phyloP scores from a whole-genome alignment of 1,140 invertebrate genomes.

The Scaptomyza montana region DNA sequence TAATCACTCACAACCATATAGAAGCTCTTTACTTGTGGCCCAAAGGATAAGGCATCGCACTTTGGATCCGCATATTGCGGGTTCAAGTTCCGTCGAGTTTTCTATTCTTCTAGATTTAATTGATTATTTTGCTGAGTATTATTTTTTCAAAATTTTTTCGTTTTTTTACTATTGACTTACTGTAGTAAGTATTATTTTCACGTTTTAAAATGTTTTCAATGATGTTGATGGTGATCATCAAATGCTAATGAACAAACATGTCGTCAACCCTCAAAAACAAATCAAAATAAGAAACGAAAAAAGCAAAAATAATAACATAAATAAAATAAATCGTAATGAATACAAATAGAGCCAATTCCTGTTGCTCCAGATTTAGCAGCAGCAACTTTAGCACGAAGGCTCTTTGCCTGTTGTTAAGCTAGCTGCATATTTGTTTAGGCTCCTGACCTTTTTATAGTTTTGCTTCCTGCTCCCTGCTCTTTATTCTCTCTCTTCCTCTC shows the following conservation, averaged over 20 bases:
- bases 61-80: not conserved
- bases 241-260: not conserved
- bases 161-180: not conserved
- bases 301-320: not conserved
- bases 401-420: constrained; percentile 37
- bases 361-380: constrained; percentile 23
- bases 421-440: constrained; percentile 68
- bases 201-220: too few relatives aligned
- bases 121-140: too few relatives aligned
- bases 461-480: not conserved
- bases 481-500: not conserved
- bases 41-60: too few relatives aligned
- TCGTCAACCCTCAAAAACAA: not conserved
- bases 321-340: constrained; percentile 49
- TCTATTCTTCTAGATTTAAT: too few relatives aligned
- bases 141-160: not conserved
- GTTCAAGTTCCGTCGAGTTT: too few relatives aligned
- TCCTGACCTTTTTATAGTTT: constrained; percentile 19
- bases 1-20: too few relatives aligned
- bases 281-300: not conserved
- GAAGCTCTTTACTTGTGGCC: too few relatives aligned
- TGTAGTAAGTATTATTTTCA: too few relatives aligned
- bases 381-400: not conserved
- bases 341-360: constrained; percentile 64
- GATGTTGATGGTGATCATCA: not conserved